A percentile compares a stretch with the other conserved stretches of the same genome.
Conservation (phyloP, 2,797 vertebrate species). For the Buceros bicornis region DNA sequence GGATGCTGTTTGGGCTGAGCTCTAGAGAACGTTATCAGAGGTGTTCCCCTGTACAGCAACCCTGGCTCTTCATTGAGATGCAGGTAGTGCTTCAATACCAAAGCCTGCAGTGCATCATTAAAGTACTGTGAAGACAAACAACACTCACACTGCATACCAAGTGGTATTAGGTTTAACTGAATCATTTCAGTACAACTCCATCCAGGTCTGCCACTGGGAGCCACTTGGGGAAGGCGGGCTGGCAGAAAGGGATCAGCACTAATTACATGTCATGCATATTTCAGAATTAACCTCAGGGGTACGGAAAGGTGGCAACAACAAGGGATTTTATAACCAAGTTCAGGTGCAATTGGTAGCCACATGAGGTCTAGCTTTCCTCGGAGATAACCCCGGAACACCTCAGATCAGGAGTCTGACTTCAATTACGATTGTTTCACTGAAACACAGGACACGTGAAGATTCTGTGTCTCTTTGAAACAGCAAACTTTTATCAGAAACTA, state of each 20-base stretch:
- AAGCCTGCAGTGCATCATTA: constrained; percentile 69
- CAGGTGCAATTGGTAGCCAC: neutral
- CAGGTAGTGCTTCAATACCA: constrained; percentile 55
- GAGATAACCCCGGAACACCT: neutral
- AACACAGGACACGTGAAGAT: neutral
- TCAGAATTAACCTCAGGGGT: constrained; percentile 36
- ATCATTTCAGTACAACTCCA: constrained; percentile 71
- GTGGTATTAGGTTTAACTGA: constrained; percentile 70
- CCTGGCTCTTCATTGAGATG: constrained; percentile 70
- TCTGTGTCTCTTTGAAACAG: neutral
- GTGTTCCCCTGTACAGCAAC: neutral
- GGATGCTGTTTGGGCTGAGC: neutral
- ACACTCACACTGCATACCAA: constrained; percentile 76
- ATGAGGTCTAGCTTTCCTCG: neutral
- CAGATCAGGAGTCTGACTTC: neutral
- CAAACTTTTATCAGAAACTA: neutral
- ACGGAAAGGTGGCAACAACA: neutral
- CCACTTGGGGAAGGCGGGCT: constrained; percentile 50
- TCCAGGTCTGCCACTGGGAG: constrained; percentile 44
- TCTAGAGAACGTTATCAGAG: neutral
- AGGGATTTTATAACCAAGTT: constrained; percentile 6
- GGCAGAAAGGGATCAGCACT: constrained; percentile 54
- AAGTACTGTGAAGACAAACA: constrained; percentile 75
- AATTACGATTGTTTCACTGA: neutral
- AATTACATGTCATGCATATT: constrained; percentile 68